Evolutionary conservation across 1,140 invertebrate genomes (phyloP).

Genomic region (Drosophila parabipectinata): DNA sequence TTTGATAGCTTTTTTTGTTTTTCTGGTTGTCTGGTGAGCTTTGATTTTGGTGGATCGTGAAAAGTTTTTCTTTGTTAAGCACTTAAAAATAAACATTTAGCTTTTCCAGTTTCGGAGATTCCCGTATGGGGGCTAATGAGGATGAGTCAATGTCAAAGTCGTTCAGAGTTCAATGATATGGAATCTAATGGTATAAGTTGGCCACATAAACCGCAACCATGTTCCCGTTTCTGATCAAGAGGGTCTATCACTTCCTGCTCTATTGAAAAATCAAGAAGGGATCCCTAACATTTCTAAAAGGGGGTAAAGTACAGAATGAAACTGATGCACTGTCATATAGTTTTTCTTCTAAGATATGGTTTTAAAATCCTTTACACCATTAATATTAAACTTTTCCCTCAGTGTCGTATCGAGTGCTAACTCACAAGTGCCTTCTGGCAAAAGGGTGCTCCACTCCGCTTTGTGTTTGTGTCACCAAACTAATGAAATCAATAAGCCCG

Average conservation of each 20-base stretch:
- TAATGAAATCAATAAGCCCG: conserved; percentile 80
- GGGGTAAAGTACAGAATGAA: neutral
- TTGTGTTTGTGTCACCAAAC: conserved; percentile 70
- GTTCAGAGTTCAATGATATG: conserved; percentile 41
- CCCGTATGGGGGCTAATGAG: neutral
- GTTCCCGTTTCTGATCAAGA: conserved; percentile 35
- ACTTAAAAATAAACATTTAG: conserved; percentile 67
- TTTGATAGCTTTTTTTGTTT: conserved; percentile 53
- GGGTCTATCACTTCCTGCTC: conserved; percentile 31
- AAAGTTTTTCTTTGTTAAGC: conserved; percentile 38
- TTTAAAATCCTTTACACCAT: neutral
- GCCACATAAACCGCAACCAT: conserved; percentile 25
- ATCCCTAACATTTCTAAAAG: neutral
- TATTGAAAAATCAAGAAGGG: conserved; percentile 25
- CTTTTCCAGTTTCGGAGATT: conserved; percentile 13
- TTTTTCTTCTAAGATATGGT: neutral
- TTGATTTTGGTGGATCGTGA: conserved; percentile 33
- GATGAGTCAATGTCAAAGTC: conserved; percentile 40
- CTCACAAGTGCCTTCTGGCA: conserved; percentile 67
- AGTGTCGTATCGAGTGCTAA: conserved; percentile 50
- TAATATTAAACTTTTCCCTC: conserved; percentile 2
- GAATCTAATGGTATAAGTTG: conserved; percentile 13
- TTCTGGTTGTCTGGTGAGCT: neutral
- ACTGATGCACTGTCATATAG: neutral
- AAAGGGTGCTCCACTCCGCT: conserved; percentile 27